A percentile compares a stretch with the other conserved stretches of the same genome.
phyloP scores from a whole-genome alignment of 2,113 vertebrate genomes.

The Herpailurus yagouaroundi region DNA sequence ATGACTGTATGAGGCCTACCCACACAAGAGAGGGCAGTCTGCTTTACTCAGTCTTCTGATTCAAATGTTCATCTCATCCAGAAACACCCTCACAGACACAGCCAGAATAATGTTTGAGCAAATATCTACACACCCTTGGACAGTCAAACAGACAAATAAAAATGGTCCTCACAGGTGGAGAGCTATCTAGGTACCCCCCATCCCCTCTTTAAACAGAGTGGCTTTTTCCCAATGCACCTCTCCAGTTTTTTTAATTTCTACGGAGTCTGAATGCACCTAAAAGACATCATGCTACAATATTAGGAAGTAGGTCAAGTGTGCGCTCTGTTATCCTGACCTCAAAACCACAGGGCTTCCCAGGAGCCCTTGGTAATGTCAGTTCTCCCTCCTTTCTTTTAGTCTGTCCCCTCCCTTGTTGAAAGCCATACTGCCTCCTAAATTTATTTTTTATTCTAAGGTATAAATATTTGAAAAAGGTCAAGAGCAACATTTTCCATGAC shows the following conservation, averaged over 20 bases:
- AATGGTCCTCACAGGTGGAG: neutral
- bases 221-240: rapidly evolving
- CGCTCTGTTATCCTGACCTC: neutral
- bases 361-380: neutral
- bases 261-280: rapidly evolving
- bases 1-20: neutral
- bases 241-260: neutral
- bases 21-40: too few species aligned
- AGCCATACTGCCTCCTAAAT: neutral
- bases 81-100: neutral
- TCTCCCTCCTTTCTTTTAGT: neutral
- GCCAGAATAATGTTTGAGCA: neutral
- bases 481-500: neutral
- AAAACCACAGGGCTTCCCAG: neutral
- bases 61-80: neutral
- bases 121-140: too few species aligned
- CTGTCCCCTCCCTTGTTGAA: neutral
- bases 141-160: neutral
- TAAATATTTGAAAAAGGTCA: neutral
- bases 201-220: neutral
- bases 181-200: too few species aligned
- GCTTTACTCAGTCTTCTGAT: neutral
- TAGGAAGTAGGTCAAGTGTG: neutral
- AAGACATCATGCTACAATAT: neutral
- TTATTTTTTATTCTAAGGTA: neutral